Evolutionary conservation across 2,888 invertebrate genomes (phyloP).

Genomic region (Noctua janthina): DNA sequence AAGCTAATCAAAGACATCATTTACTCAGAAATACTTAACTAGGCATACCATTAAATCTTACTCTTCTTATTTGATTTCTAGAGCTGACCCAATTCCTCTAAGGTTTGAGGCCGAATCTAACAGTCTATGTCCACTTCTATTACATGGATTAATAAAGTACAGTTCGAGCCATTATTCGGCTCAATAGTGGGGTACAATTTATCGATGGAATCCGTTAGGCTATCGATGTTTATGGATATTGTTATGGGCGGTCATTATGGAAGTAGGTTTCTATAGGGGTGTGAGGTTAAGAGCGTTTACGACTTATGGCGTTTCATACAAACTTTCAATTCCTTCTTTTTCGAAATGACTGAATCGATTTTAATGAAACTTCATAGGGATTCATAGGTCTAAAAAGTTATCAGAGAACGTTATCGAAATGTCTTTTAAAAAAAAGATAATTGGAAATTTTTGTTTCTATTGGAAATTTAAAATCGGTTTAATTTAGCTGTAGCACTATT

Average conservation of each 20-base stretch:
- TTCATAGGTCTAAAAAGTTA: too few species aligned
- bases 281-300: not conserved
- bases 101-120: conserved; percentile 30
- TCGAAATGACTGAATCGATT: too few species aligned
- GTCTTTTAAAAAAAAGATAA: too few species aligned
- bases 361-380: too few species aligned
- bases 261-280: conserved; percentile 49
- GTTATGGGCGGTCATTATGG: conserved; percentile 36
- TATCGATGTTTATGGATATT: conserved; percentile 46
- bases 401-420: too few species aligned
- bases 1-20: not conserved
- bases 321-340: too few species aligned
- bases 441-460: too few species aligned
- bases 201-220: conserved; percentile 58
- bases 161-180: conserved; percentile 47
- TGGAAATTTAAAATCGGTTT: too few species aligned
- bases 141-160: conserved; percentile 55
- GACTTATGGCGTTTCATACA: too few species aligned
- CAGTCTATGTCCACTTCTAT: conserved; percentile 29
- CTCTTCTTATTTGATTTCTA: conserved; percentile 16
- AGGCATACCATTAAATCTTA: not conserved
- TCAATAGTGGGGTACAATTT: conserved; percentile 51
- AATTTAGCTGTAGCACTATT: too few species aligned
- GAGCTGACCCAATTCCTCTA: conserved; percentile 16
- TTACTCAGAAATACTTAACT: not conserved